These are phyloP conservation scores for Diabrotica virgifera DNA, from an alignment of 1,140 invertebrate genomes.

Conservation along the genomic window DNA sequence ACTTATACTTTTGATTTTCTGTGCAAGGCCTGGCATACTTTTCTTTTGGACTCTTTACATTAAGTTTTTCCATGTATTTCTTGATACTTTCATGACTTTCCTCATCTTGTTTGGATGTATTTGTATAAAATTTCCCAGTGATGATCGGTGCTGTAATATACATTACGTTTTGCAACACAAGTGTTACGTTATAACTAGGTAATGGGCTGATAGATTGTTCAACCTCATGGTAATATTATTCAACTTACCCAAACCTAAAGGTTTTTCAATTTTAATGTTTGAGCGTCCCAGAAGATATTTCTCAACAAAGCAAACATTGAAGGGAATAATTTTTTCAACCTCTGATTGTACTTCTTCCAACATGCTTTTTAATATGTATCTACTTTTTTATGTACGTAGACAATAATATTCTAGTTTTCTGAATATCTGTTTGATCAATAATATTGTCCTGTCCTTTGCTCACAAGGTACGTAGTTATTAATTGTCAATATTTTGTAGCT, in stretches of 20 bases:
- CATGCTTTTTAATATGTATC: slow-evolving; percentile 41
- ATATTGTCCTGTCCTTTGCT: background rate
- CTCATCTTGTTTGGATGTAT: slow-evolving; percentile 20
- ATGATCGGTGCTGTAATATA: slow-evolving; percentile 25
- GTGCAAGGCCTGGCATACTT: slow-evolving; percentile 38
- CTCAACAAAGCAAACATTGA: slow-evolving; percentile 45
- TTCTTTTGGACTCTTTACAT: slow-evolving; percentile 35
- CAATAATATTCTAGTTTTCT: background rate
- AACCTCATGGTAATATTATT: background rate
- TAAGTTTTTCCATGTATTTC: slow-evolving; percentile 35
- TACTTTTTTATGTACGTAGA: no score
- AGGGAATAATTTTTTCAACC: slow-evolving; percentile 34
- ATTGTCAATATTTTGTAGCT: no score
- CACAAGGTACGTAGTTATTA: no score
- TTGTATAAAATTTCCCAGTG: slow-evolving; percentile 35
- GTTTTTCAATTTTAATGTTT: slow-evolving; percentile 41
- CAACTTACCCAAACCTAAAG: slow-evolving; percentile 36
- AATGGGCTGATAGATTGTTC: no score
- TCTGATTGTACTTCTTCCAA: background rate
- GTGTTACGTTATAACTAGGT: no score
- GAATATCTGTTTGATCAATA: slow-evolving; percentile 44
- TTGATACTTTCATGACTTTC: slow-evolving; percentile 23
- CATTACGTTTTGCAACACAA: background rate
- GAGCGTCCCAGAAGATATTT: slow-evolving; percentile 43
- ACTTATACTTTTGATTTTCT: slow-evolving; percentile 46